These are phyloP conservation scores for Nycticorax nycticorax DNA, from an alignment of 2,113 vertebrate species.

Conservation along the genomic window DNA sequence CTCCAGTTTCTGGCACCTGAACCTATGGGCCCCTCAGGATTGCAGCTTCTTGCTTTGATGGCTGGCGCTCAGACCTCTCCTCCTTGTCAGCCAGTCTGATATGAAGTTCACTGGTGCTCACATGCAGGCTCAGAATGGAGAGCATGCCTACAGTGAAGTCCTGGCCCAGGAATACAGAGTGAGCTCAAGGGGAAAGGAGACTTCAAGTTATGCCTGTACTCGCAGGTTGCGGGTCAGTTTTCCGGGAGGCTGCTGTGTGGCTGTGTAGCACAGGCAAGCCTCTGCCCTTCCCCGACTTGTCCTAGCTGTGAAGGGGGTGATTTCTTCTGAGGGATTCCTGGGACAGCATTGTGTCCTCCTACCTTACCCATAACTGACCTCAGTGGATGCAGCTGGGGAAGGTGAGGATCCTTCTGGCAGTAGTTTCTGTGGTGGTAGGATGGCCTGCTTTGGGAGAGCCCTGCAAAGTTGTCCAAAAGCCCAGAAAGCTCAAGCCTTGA, in stretches of 20 bases:
- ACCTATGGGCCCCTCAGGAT: not conserved
- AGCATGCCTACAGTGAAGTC: not conserved
- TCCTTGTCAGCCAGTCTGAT: not conserved
- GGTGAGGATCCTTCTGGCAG: not conserved
- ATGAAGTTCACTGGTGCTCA: not conserved
- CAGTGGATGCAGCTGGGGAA: not conserved
- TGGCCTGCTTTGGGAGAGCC: not conserved
- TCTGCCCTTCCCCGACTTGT: not conserved
- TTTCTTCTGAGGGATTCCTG: not conserved
- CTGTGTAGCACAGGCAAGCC: not conserved
- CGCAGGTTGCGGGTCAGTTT: not conserved
- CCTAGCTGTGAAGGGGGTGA: not conserved
- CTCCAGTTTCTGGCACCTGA: not conserved
- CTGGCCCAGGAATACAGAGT: not conserved
- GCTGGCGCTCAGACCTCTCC: not conserved
- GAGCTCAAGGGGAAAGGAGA: not conserved
- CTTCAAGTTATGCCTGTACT: fast-evolving
- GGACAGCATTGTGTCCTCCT: not conserved
- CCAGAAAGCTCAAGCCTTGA: not conserved
- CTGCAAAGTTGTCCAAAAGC: not conserved
- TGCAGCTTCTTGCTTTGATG: not conserved
- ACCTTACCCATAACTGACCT: not conserved
- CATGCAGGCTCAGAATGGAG: not conserved
- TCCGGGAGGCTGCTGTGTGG: not conserved
- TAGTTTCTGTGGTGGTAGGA: not conserved